Conservation (phyloP, 2,797 vertebrate species). For the Potorous gilbertii region DNA sequence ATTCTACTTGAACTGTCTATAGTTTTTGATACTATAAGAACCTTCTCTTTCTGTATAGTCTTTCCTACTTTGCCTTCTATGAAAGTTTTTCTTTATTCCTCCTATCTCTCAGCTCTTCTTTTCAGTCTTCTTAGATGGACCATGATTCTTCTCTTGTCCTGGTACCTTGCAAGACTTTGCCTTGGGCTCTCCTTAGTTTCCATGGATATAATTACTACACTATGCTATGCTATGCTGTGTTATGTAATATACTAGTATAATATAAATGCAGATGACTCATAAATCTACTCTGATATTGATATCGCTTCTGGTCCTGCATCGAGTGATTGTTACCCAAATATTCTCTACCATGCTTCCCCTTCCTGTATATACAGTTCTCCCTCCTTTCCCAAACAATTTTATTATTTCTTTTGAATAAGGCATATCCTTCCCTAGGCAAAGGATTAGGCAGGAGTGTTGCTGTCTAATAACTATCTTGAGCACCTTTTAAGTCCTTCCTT, state of each 20-base stretch:
- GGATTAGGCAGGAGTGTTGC: background rate
- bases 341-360: background rate
- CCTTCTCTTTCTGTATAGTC: background rate
- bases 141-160: background rate
- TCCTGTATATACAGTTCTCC: background rate
- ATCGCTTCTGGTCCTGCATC: background rate
- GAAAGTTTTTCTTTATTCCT: background rate
- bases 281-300: background rate
- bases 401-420: too few species aligned
- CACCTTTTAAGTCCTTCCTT: background rate
- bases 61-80: background rate
- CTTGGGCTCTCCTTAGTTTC: background rate
- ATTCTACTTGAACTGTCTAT: background rate
- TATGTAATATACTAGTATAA: background rate
- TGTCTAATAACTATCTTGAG: background rate
- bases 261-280: background rate
- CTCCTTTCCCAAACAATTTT: background rate
- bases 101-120: background rate
- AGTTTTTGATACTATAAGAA: background rate
- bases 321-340: background rate
- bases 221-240: background rate
- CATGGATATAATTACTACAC: background rate
- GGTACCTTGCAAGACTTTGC: background rate
- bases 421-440: background rate
- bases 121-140: background rate